phyloP scores from a whole-genome alignment of 1,140 invertebrate genomes.

The Periplaneta americana region DNA sequence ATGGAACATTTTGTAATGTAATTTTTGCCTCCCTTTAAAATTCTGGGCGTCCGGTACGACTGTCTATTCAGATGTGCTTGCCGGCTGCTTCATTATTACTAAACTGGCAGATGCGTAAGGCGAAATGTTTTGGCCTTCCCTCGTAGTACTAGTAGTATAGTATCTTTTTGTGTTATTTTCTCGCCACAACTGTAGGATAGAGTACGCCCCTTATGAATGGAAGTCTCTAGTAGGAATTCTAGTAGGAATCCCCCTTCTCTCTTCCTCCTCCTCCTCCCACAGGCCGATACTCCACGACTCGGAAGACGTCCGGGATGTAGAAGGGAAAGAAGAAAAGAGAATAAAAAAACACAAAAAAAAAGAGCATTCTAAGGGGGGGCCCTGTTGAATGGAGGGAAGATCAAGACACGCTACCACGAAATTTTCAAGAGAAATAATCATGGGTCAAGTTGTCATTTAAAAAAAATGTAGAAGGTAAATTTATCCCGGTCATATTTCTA shows the following conservation, averaged over 20 bases:
- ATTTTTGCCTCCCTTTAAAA: not conserved
- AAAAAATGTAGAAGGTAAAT: no score
- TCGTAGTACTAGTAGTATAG: not conserved
- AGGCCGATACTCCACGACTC: not conserved
- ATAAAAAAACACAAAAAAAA: not conserved
- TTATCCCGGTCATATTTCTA: no score
- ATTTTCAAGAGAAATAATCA: no score
- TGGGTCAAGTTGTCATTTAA: no score
- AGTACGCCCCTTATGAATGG: not conserved
- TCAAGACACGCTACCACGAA: no score
- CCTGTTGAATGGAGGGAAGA: not conserved
- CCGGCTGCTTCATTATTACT: not conserved
- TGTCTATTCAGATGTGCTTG: not conserved
- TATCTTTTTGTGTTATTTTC: not conserved
- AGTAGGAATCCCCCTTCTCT: not conserved
- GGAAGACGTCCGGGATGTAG: not conserved
- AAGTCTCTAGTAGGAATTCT: no score
- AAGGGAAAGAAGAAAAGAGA: not conserved
- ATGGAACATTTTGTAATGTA: not conserved
- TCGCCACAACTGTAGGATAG: not conserved
- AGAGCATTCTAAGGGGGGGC: not conserved
- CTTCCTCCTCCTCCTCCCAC: not conserved
- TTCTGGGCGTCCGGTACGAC: not conserved
- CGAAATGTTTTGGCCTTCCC: not conserved
- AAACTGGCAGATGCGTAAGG: not conserved